Conservation (phyloP, 2,113 vertebrate genomes). For the Camarhynchus parvulus region DNA sequence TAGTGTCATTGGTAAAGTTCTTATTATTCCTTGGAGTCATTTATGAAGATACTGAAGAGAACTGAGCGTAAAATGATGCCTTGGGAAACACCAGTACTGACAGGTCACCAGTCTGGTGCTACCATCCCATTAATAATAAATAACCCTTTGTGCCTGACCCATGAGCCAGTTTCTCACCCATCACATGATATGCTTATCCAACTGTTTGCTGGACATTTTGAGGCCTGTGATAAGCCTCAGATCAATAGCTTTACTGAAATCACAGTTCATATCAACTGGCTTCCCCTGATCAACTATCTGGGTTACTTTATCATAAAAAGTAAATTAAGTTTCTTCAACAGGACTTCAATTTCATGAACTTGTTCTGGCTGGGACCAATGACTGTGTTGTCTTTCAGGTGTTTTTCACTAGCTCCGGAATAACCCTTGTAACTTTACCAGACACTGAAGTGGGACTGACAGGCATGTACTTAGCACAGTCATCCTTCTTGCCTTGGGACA, state of each 20-base stretch:
- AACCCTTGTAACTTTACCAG: not conserved
- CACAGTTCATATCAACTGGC: not conserved
- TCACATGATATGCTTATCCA: not conserved
- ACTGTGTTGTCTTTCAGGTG: not conserved
- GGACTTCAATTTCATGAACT: not conserved
- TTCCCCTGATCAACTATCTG: not conserved
- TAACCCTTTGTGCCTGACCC: not conserved
- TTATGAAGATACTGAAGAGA: not conserved
- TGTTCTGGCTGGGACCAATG: not conserved
- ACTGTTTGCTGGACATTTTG: not conserved
- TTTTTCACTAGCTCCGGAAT: not conserved
- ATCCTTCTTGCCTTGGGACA: not conserved
- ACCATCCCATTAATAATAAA: not conserved
- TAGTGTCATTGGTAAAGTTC: not conserved
- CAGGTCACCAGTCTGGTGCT: not conserved
- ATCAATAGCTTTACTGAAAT: not conserved
- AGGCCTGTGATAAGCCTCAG: not conserved
- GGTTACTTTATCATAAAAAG: not conserved
- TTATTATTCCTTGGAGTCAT: not conserved
- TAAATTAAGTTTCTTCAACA: not conserved
- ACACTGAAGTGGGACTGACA: not conserved
- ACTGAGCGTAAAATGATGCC: not conserved
- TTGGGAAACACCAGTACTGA: not conserved
- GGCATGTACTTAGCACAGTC: not conserved
- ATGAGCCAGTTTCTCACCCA: not conserved